Conservation (phyloP, 2,797 vertebrate species). For the Psittacula derbiana region DNA sequence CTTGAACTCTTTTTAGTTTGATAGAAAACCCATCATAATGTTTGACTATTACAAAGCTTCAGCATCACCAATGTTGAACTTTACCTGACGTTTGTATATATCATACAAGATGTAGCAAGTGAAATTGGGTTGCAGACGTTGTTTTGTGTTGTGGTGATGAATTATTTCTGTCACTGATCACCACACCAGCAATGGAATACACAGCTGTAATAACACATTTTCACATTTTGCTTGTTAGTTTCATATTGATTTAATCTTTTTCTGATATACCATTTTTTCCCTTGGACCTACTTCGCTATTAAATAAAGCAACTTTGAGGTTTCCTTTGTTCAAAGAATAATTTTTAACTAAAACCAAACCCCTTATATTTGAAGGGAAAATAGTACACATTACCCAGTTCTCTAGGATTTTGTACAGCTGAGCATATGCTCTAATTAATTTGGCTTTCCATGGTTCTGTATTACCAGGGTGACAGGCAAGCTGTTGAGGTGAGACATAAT, state of each 20-base stretch:
- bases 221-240: background rate
- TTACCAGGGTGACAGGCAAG: background rate
- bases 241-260: background rate
- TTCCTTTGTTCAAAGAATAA: background rate
- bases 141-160: background rate
- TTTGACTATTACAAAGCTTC: constrained; percentile 33
- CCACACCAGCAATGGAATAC: background rate
- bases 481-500: background rate
- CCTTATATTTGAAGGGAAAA: background rate
- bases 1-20: constrained; percentile 21
- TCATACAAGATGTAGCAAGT: background rate
- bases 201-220: background rate
- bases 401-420: background rate
- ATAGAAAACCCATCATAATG: constrained; percentile 13
- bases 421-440: background rate
- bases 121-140: background rate
- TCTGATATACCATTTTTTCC: background rate
- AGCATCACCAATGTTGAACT: background rate
- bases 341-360: background rate
- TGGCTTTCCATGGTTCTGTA: background rate
- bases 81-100: background rate
- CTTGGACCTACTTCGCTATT: background rate
- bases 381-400: background rate
- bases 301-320: background rate
- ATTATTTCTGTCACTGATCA: constrained; percentile 2